Conservation (phyloP, 2,888 invertebrate genomes). For the Bombyx huttoni region DNA sequence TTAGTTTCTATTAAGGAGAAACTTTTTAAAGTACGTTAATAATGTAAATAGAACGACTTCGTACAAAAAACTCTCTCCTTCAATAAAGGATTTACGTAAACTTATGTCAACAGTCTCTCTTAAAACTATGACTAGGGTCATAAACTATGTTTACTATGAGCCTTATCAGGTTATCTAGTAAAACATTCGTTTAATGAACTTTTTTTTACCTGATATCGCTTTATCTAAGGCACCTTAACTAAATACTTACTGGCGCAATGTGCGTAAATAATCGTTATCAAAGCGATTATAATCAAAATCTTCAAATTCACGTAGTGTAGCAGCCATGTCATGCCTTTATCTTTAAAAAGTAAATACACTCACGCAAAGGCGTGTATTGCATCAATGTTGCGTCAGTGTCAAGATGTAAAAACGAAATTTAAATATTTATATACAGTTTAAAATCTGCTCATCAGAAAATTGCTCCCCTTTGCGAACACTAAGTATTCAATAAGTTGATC, state of each 20-base stretch:
- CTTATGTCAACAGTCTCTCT: background rate
- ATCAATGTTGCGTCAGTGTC: slow-evolving; percentile 9
- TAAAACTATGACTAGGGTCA: background rate
- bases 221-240: slow-evolving; percentile 2
- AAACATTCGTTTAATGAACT: slow-evolving; percentile 11
- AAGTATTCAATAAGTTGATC: no score
- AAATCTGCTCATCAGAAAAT: no score
- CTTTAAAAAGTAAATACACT: slow-evolving; percentile 9
- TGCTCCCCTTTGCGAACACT: no score
- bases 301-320: slow-evolving; percentile 4
- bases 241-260: slow-evolving; percentile 12
- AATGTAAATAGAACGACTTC: no score
- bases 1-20: no score
- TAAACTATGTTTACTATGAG: slow-evolving; percentile 1
- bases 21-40: no score
- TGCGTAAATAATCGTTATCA: slow-evolving; percentile 15
- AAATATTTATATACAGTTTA: background rate
- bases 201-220: slow-evolving; percentile 6
- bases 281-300: slow-evolving; percentile 15
- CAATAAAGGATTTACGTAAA: background rate
- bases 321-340: slow-evolving; percentile 11
- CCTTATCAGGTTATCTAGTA: slow-evolving; percentile 11
- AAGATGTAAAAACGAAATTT: slow-evolving; percentile 2
- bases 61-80: background rate
- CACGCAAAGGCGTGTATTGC: slow-evolving; percentile 7